phyloP scores from a whole-genome alignment of 2,888 invertebrate genomes.

The Drosophila meridionalis region DNA sequence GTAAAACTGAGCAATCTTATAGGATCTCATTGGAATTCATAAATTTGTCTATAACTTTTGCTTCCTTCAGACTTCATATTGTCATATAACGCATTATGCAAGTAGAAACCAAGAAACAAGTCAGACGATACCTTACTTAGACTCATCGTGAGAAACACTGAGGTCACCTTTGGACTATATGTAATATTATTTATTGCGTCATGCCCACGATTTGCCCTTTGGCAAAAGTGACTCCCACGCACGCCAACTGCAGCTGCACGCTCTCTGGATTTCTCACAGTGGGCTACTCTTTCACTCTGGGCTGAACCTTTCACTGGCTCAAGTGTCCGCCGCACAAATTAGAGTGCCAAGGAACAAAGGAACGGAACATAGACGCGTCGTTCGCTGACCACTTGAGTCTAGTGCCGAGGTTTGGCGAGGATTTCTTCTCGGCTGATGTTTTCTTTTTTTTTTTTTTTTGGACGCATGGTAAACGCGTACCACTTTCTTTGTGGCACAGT shows the following conservation, averaged over 20 bases:
- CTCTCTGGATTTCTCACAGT: conserved; percentile 34
- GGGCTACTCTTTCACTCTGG: conserved; percentile 58
- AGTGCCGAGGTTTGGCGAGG: conserved; percentile 8
- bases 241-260: conserved; percentile 68
- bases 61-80: neutral
- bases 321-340: conserved; percentile 76
- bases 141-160: conserved; percentile 57
- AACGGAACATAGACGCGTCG: neutral
- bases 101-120: conserved; percentile 5
- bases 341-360: conserved; percentile 59
- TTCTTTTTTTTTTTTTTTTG: conserved; percentile 4
- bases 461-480: conserved; percentile 80
- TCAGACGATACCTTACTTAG: conserved; percentile 42
- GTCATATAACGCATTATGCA: neutral
- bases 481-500: conserved; percentile 66
- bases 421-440: conserved; percentile 7
- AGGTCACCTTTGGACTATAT: neutral
- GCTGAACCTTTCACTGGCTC: conserved; percentile 65
- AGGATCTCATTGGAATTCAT: neutral
- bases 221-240: conserved; percentile 73
- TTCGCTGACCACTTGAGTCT: conserved; percentile 76
- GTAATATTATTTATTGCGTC: conserved; percentile 58
- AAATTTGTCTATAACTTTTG: neutral
- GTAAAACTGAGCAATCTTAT: neutral
- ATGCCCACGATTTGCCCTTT: conserved; percentile 55